A percentile compares a stretch with the other conserved stretches of the same genome.
Evolutionary conservation across 2,113 vertebrate species (phyloP).

Genomic region (Oenanthe melanoleuca): DNA sequence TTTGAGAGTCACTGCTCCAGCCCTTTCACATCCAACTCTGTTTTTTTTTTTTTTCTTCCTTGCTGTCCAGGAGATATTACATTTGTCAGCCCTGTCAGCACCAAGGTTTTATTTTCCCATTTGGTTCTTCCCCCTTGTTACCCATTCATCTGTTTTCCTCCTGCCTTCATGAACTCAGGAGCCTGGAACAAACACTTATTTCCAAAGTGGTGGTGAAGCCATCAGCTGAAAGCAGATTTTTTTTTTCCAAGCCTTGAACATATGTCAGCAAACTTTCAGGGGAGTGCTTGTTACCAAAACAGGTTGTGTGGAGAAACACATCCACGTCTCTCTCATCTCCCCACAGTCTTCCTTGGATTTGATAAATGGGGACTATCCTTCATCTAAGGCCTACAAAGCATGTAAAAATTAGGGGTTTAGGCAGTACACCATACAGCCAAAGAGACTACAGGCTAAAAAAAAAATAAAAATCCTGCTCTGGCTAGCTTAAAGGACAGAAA

Average conservation of each 20-base stretch:
- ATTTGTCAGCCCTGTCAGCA: background rate
- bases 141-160: background rate
- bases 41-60: background rate
- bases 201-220: slow-evolving; percentile 7
- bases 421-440: background rate
- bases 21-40: background rate
- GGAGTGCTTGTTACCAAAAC: background rate
- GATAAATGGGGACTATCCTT: background rate
- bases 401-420: background rate
- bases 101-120: background rate
- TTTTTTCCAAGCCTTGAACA: slow-evolving; percentile 17
- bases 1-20: background rate
- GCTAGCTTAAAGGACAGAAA: background rate
- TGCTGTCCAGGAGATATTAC: background rate
- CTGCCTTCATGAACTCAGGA: background rate
- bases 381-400: background rate
- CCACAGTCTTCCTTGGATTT: background rate
- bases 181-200: slow-evolving; percentile 12
- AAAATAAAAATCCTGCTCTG: background rate
- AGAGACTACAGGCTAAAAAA: background rate
- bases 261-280: slow-evolving; percentile 29
- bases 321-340: background rate
- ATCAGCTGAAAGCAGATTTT: background rate
- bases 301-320: slow-evolving; percentile 40
- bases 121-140: background rate